Evolutionary conservation across 2,113 vertebrate genomes (phyloP), one percentile per base, ranked within the genome.

Genomic region (Micronycteris hirsuta): DNA sequence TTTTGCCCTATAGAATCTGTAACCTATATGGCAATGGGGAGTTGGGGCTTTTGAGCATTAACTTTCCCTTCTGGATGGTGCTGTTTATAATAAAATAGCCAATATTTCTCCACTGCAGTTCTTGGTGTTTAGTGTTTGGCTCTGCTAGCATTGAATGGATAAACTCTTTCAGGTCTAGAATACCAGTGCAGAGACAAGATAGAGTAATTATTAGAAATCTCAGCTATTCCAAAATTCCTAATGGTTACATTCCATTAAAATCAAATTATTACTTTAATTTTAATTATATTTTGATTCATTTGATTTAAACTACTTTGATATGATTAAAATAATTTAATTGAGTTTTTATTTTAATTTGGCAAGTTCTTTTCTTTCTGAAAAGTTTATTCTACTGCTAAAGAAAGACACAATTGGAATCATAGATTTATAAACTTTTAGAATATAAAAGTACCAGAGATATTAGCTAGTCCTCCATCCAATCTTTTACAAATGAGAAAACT

Each of bases 341-440:
- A 71, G 71, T 73, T 86, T 19, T 84, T 49, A 89, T 89, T 78
- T 93, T 77, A 61, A 92, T 76, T 93, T 76, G 76, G n/a, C 20
- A 70, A 81, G 13, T 76, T 78, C 24, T 74, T 86, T 38, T 89
- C 43, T 93, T 93, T 89, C 52, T 80, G 43, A 63, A 58, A 86
- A 58, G 3, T 77, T 87, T 45, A 33, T 74, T 74, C 14, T 77
- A 49, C 31, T 78, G 31, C 33, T 87, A 38, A 77, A 91, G 58
- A 90, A 36, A 81, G 36, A 45, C 43, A 67, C 26, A 78, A 31
- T 19, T 91, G n/a, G 36, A 85, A 47, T 31, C 65, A 91, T 1
- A 84, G 16, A 76, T n/a, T 41, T 45, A 89, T 58, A 63, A 70
- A 36, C 83, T 56, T 80, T 71, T 76, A 54, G 38, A 88, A 94